These are phyloP conservation scores for Stegodyphus dumicola DNA, from an alignment of 1,140 invertebrate genomes.

Conservation along the genomic window DNA sequence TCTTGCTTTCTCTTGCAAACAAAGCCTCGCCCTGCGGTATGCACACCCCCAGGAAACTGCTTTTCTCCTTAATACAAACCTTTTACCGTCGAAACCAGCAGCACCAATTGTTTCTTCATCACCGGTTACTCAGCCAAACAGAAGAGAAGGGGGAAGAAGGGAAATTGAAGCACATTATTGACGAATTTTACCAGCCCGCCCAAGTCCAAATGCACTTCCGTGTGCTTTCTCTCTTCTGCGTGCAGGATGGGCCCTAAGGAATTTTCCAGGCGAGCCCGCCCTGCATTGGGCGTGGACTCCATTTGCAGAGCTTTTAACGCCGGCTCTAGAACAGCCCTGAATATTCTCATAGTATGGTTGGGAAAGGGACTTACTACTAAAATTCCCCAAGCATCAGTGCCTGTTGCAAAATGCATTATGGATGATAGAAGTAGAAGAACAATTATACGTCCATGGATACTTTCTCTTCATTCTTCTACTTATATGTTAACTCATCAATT, in stretches of 20 bases:
- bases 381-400: neutral
- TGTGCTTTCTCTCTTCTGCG: constrained; percentile 1
- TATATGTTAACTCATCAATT: no score
- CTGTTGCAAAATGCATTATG: no score
- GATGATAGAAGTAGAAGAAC: no score
- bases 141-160: neutral
- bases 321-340: neutral
- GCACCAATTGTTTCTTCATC: constrained; percentile 15
- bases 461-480: no score
- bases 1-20: no score
- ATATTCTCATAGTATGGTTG: neutral
- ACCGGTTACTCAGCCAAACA: neutral
- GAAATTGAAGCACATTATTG: constrained; percentile 14
- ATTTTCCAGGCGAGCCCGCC: constrained; percentile 2
- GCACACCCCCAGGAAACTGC: no score
- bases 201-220: constrained; percentile 27
- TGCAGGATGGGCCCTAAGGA: neutral
- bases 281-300: constrained; percentile 15
- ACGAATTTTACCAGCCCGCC: constrained; percentile 20
- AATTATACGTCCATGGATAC: no score
- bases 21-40: no score
- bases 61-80: neutral
- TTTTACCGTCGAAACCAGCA: neutral
- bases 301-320: neutral
- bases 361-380: neutral